Percentiles rank a stretch among this genome's conserved stretches.
phyloP scores from a whole-genome alignment of 2,888 invertebrate genomes.

The Melinopterus prodromus region DNA sequence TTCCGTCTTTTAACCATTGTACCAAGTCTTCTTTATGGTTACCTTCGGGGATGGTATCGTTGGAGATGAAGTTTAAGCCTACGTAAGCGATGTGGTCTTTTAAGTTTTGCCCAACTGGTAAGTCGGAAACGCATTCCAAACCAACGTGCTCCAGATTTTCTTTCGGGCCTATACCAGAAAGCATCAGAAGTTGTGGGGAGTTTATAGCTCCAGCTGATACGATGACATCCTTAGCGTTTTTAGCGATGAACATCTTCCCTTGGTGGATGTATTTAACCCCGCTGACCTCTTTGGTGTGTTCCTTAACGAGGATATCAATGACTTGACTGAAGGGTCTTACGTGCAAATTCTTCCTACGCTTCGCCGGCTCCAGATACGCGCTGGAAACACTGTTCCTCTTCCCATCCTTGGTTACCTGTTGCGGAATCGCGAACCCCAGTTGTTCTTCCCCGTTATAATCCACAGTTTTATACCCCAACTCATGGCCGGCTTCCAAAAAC shows the following conservation, averaged over 20 bases:
- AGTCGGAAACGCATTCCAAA: slow-evolving; percentile 75
- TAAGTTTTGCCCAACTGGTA: slow-evolving; percentile 70
- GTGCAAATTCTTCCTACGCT: slow-evolving; percentile 68
- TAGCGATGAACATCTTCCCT: slow-evolving; percentile 63
- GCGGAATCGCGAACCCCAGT: slow-evolving; percentile 69
- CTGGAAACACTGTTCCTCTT: slow-evolving; percentile 72
- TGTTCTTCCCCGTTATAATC: slow-evolving; percentile 72
- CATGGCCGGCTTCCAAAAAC: slow-evolving; percentile 69
- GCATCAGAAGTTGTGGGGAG: slow-evolving; percentile 80
- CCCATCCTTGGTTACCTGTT: slow-evolving; percentile 72
- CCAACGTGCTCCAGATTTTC: slow-evolving; percentile 66
- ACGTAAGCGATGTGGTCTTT: slow-evolving; percentile 69
- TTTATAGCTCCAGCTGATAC: slow-evolving; percentile 79
- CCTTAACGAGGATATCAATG: slow-evolving; percentile 67
- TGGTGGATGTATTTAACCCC: slow-evolving; percentile 69
- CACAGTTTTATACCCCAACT: slow-evolving; percentile 67
- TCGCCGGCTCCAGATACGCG: slow-evolving; percentile 70
- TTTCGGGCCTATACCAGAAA: slow-evolving; percentile 79
- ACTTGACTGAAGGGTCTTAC: slow-evolving; percentile 69
- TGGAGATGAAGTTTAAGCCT: slow-evolving; percentile 65
- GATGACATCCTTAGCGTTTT: slow-evolving; percentile 76
- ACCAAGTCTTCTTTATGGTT: slow-evolving; percentile 56
- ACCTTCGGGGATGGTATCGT: slow-evolving; percentile 56
- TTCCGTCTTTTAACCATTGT: slow-evolving; percentile 51
- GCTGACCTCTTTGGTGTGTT: slow-evolving; percentile 67